Percentiles rank a stretch among this genome's conserved stretches.
Evolutionary conservation across 2,113 vertebrate species (phyloP).

Genomic region (Oreochromis spilurus): DNA sequence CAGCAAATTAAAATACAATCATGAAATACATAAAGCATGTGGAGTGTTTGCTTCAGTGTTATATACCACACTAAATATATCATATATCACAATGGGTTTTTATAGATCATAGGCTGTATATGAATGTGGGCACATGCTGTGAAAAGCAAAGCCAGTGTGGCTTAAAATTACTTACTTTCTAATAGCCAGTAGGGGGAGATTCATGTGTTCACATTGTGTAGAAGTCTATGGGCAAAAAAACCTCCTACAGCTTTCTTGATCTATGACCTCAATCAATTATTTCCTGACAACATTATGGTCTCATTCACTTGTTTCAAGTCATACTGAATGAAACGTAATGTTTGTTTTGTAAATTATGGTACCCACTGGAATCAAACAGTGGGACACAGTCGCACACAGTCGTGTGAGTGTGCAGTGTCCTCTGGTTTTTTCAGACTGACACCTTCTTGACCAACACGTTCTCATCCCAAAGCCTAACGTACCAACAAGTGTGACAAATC

Average conservation of each 20-base stretch:
- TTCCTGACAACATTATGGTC: background rate
- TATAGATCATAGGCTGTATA: background rate
- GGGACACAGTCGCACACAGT: background rate
- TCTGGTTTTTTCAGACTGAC: background rate
- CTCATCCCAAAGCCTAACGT: background rate
- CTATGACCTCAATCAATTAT: background rate
- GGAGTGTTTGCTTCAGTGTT: background rate
- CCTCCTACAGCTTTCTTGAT: background rate
- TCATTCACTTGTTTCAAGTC: background rate
- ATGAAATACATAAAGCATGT: background rate
- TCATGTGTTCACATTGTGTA: background rate
- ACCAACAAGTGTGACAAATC: background rate
- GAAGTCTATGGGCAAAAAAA: background rate
- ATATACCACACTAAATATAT: background rate
- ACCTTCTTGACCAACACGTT: background rate
- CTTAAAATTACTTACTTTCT: background rate
- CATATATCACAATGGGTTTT: background rate
- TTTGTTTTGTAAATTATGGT: background rate
- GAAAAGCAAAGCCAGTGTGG: background rate
- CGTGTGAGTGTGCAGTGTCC: background rate
- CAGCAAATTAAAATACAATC: background rate
- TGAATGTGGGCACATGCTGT: background rate
- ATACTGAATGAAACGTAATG: background rate
- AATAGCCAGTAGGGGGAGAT: background rate
- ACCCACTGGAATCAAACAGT: background rate